phyloP scores from a whole-genome alignment of 2,113 vertebrate genomes.

The Aleadryas rufinucha region DNA sequence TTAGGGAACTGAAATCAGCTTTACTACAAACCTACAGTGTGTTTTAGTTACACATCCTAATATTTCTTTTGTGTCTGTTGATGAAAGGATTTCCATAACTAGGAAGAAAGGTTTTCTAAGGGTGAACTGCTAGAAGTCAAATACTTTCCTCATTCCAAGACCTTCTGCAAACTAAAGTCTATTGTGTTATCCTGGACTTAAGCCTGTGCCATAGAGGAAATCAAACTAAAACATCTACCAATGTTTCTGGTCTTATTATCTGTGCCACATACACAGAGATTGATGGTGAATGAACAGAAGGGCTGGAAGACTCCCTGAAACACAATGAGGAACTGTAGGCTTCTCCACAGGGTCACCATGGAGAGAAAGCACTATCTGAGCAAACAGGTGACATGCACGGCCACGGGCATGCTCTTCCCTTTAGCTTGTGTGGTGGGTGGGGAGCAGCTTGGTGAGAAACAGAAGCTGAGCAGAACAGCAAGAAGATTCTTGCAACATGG shows the following conservation, averaged over 20 bases:
- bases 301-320: not conserved
- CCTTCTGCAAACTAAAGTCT: not conserved
- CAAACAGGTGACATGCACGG: not conserved
- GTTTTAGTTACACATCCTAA: not conserved
- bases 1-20: not conserved
- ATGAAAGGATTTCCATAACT: not conserved
- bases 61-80: not conserved
- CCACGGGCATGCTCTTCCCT: not conserved
- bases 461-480: not conserved
- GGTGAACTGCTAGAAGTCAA: not conserved
- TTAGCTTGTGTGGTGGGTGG: not conserved
- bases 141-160: not conserved
- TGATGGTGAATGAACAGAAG: not conserved
- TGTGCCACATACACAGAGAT: not conserved
- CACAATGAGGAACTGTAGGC: not conserved
- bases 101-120: not conserved
- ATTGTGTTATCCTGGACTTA: not conserved
- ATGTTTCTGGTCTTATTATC: not conserved
- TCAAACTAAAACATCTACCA: not conserved
- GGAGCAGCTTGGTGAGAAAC: not conserved
- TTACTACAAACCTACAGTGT: not conserved
- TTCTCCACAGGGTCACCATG: not conserved
- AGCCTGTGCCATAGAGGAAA: not conserved
- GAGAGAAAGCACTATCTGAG: not conserved
- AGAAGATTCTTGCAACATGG: not conserved